These are phyloP conservation scores for Sus cebifrons DNA, from an alignment of 2,797 vertebrate genomes.

Conservation along the genomic window DNA sequence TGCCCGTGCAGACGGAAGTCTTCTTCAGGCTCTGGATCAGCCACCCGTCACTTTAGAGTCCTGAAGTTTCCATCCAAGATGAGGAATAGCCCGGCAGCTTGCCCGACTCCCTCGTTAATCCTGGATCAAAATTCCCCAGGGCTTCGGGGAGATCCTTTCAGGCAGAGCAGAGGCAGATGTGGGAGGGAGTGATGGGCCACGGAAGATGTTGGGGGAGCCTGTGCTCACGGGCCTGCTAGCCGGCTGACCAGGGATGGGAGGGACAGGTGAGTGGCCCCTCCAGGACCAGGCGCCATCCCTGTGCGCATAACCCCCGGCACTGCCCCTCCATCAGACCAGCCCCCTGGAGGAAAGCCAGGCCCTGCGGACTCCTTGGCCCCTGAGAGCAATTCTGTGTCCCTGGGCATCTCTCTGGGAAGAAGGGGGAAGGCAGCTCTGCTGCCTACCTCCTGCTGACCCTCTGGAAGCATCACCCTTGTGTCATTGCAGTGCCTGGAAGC, in stretches of 20 bases:
- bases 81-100: not conserved
- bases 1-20: not conserved
- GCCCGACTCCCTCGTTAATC: not conserved
- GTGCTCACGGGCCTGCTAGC: not conserved
- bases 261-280: rapidly evolving
- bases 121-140: not conserved
- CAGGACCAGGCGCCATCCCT: rapidly evolving
- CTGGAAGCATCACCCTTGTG: not conserved
- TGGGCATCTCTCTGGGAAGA: not conserved
- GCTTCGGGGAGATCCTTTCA: not conserved
- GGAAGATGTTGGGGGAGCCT: too few species aligned
- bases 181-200: rapidly evolving
- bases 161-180: too few species aligned
- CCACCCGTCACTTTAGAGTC: not conserved
- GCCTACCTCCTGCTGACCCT: too few species aligned
- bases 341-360: rapidly evolving
- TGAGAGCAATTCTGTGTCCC: not conserved
- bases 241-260: not conserved
- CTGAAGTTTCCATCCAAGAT: not conserved
- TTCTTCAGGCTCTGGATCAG: not conserved
- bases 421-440: too few species aligned
- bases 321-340: not conserved
- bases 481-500: not conserved
- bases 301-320: too few species aligned
- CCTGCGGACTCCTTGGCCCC: not conserved